Conservation (phyloP, 2,797 vertebrate species). For the Euphonia xanthogaster region DNA sequence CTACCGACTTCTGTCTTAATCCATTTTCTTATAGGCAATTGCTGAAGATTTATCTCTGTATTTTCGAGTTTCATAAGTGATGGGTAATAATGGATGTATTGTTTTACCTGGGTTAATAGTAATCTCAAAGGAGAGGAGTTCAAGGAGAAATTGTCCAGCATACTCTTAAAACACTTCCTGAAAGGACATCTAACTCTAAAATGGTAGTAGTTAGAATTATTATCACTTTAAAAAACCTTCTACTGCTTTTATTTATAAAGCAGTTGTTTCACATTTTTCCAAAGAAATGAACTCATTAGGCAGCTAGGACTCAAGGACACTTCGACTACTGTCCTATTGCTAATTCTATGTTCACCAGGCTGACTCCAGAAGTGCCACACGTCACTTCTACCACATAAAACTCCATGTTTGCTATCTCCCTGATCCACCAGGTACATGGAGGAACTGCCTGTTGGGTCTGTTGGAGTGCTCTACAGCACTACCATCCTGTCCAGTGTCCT, state of each 20-base stretch:
- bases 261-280: neutral
- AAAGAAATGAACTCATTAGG: neutral
- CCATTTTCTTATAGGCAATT: neutral
- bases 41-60: neutral
- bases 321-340: neutral
- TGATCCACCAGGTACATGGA: neutral
- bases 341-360: neutral
- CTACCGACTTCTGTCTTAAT: neutral
- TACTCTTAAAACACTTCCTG: neutral
- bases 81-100: neutral
- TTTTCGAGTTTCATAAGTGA: neutral
- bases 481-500: neutral
- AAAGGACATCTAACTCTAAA: neutral
- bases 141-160: neutral
- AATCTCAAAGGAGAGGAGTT: neutral
- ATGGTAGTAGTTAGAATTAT: neutral
- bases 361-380: neutral
- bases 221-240: neutral
- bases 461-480: neutral
- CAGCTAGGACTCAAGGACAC: neutral
- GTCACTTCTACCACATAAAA: neutral
- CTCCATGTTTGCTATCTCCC: neutral
- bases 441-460: neutral
- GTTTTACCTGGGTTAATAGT: neutral
- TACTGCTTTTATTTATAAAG: neutral